phyloP scores from a whole-genome alignment of 64 coral and sea anemone species.

The Porites australiensis region DNA sequence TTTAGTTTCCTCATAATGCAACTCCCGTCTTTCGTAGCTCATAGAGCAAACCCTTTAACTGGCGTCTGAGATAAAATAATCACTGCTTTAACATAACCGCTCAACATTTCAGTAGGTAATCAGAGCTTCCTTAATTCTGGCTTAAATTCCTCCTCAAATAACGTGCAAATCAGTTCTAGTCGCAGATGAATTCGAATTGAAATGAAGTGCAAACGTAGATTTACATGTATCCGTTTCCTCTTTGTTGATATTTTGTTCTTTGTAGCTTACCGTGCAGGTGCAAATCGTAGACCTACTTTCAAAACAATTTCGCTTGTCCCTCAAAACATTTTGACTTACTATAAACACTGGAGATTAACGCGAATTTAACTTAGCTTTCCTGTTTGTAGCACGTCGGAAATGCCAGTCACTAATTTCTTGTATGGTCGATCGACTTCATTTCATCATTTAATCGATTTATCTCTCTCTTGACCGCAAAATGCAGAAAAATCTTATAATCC shows the following conservation, averaged over 20 bases:
- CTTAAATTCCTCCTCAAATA: not conserved
- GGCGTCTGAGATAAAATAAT: not conserved
- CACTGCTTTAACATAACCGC: not conserved
- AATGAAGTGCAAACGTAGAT: not conserved
- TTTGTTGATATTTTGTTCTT: not conserved
- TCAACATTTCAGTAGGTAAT: not conserved
- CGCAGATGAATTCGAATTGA: not conserved
- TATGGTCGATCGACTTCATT: slow-evolving; percentile 19
- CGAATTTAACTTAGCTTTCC: not conserved
- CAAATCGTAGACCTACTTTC: not conserved
- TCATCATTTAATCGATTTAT: slow-evolving; percentile 1
- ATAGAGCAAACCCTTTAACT: not conserved
- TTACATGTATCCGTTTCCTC: not conserved
- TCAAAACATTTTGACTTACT: not conserved
- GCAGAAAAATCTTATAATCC: not conserved
- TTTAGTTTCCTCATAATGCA: not conserved
- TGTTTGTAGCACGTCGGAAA: not conserved
- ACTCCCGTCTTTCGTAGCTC: not conserved
- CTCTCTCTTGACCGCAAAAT: not conserved
- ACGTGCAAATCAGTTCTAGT: not conserved
- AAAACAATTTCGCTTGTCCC: not conserved
- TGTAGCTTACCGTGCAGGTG: not conserved
- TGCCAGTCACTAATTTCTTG: not conserved
- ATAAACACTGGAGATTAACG: not conserved
- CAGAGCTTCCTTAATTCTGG: not conserved